Evolutionary conservation across 1,140 invertebrate species (phyloP).

Genomic region (Drosophila kanapiae): DNA sequence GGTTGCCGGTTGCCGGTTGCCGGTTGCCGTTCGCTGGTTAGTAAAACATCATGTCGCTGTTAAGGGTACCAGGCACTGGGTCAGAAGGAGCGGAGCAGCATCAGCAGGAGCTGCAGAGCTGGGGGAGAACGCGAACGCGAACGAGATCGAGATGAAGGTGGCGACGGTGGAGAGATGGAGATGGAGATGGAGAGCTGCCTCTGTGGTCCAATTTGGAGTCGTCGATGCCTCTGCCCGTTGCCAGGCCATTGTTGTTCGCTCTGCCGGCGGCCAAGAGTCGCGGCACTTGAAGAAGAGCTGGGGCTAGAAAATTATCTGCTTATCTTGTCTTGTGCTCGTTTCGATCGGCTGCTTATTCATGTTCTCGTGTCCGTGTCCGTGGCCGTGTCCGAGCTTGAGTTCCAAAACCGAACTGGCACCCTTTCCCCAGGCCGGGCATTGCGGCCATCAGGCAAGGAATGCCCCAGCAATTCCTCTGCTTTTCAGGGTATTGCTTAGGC

Average conservation of each 20-base stretch:
- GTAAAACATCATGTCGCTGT: conserved; percentile 80
- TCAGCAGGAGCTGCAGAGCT: background rate
- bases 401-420: background rate
- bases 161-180: background rate
- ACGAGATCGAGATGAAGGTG: background rate
- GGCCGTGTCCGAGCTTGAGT: too few species aligned
- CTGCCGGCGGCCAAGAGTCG: conserved; percentile 55
- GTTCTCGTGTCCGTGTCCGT: conserved; percentile 49
- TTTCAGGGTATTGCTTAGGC: background rate
- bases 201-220: conserved; percentile 81
- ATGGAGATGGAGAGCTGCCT: conserved; percentile 50
- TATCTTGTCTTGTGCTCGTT: conserved; percentile 82
- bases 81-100: conserved; percentile 14
- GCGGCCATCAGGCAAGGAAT: background rate
- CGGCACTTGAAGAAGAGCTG: conserved; percentile 50
- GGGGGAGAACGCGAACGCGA: background rate
- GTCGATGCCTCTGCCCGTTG: conserved; percentile 17
- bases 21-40: conserved; percentile 68
- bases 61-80: conserved; percentile 73
- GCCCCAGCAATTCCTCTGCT: background rate
- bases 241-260: conserved; percentile 30
- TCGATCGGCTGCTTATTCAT: conserved; percentile 83
- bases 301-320: conserved; percentile 83
- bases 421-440: conserved; percentile 1
- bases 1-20: conserved; percentile 2